A percentile compares a stretch with the other conserved stretches of the same genome.
phyloP scores from a whole-genome alignment of 1,140 invertebrate genomes.

The Anoplolepis gracilipes region DNA sequence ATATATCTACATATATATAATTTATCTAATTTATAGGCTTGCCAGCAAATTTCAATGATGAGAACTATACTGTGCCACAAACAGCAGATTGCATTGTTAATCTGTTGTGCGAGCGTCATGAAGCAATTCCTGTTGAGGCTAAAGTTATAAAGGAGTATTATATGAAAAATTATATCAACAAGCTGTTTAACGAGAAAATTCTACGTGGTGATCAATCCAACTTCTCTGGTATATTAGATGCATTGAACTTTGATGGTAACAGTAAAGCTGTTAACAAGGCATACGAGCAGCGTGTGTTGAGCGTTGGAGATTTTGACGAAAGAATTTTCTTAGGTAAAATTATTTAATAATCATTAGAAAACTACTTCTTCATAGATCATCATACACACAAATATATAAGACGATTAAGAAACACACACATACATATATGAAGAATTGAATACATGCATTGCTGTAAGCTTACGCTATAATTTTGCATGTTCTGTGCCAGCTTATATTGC shows the following conservation, averaged over 20 bases:
- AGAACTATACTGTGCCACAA: conserved; percentile 88
- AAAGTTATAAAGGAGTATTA: conserved; percentile 96
- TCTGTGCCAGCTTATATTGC: conserved; percentile 46
- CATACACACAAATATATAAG: too few species aligned
- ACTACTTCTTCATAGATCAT: too few species aligned
- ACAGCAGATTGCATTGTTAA: conserved; percentile 93
- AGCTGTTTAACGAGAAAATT: conserved; percentile 92
- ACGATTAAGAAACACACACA: too few species aligned
- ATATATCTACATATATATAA: background rate
- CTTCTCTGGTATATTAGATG: conserved; percentile 90
- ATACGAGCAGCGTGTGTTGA: conserved; percentile 97
- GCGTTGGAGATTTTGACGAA: conserved; percentile 98
- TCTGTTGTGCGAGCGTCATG: conserved; percentile 92
- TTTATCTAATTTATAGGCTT: conserved; percentile 81
- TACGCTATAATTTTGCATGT: conserved; percentile 54
- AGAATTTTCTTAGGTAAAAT: conserved; percentile 94
- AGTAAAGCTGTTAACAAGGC: conserved; percentile 94
- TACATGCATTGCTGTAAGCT: conserved; percentile 10
- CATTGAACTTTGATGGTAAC: conserved; percentile 91
- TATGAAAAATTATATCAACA: conserved; percentile 92
- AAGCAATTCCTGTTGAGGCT: conserved; percentile 94
- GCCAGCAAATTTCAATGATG: conserved; percentile 75
- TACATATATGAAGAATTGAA: conserved; percentile 8
- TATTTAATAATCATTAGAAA: background rate
- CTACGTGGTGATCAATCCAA: conserved; percentile 89